Evolutionary conservation across 2,797 vertebrate species (phyloP).

Genomic region (Bovichtus diacanthus): DNA sequence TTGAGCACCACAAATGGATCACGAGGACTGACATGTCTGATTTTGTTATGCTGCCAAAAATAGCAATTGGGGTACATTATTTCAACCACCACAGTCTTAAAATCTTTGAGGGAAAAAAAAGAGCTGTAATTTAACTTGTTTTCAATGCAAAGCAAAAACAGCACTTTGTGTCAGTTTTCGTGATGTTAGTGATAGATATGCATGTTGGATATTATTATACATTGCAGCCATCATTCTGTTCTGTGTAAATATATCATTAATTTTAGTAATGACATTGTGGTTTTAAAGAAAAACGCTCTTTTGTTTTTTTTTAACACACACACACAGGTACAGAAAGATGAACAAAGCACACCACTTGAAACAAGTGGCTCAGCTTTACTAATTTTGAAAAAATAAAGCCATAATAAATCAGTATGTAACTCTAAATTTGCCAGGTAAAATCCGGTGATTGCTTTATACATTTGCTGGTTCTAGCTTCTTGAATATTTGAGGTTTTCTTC

Average conservation of each 20-base stretch:
- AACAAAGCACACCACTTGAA: neutral
- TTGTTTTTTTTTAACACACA: neutral
- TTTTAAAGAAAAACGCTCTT: neutral
- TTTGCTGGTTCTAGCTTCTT: neutral
- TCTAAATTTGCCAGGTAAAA: neutral
- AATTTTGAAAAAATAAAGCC: neutral
- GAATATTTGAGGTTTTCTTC: neutral
- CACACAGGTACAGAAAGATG: neutral
- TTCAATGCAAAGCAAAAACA: neutral
- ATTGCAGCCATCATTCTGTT: neutral
- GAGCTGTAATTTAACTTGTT: neutral
- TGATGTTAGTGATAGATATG: neutral
- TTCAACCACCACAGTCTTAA: neutral
- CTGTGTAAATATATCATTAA: neutral
- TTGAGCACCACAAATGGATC: neutral
- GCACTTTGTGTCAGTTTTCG: neutral
- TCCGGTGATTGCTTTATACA: neutral
- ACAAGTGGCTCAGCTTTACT: neutral
- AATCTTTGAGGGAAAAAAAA: neutral
- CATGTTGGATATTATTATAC: neutral
- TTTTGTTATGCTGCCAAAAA: constrained; percentile 9
- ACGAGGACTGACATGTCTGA: neutral
- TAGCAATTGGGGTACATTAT: neutral
- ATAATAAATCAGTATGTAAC: neutral
- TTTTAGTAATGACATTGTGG: neutral